Evolutionary conservation across 2,113 vertebrate species (phyloP), one percentile per base, ranked within the genome.

Genomic region (Crotalus helleri): DNA sequence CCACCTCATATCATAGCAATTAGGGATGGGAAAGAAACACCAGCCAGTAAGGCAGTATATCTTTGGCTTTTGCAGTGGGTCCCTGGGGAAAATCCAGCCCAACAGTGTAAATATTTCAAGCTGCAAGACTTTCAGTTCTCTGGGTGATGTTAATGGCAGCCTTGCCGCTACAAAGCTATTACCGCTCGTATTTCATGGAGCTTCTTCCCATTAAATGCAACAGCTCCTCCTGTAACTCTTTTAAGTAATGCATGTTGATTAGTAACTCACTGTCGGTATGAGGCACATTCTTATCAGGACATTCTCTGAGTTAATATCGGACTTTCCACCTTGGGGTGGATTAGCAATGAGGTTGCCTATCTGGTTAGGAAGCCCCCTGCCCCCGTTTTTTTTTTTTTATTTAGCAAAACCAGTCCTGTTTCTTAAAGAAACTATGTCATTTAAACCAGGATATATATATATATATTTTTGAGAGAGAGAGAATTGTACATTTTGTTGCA

Each of bases 71-170:
- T 49, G 2, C 4, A 3, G 61, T 59, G 69, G 61, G 74, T 95
- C 93, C 44, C 88, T 57, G 11, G 0, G 1, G 44, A 53, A 92
- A 29, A 55, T 49, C 11, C 92, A 93, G 17, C 11, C 39, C 85
- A 90, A 21, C 51, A 9, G 64, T 93, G 91, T 95, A 94, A 94
- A 93, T 94, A 94, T 9, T 39, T 95, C 59, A 93, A 29, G 10
- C 61, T 81, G 39, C 11, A 89, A 9, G 49, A 85, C 87, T 93
- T 57, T 24, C 29, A 69, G 93, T 88, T 1, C 81, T n/a, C 0
- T 91, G n/a, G 4, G 26, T 91, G 59, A 92, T 94, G 61, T 94
- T 85, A 93, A 17, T 69, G 55, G 57, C 0, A 90, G 19, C 5
- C 39, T 92, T 19, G 64, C 24, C 69, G 2, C 57, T 12, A 1